Conservation (phyloP, 2,113 vertebrate genomes). For the Chaenocephalus aceratus region DNA sequence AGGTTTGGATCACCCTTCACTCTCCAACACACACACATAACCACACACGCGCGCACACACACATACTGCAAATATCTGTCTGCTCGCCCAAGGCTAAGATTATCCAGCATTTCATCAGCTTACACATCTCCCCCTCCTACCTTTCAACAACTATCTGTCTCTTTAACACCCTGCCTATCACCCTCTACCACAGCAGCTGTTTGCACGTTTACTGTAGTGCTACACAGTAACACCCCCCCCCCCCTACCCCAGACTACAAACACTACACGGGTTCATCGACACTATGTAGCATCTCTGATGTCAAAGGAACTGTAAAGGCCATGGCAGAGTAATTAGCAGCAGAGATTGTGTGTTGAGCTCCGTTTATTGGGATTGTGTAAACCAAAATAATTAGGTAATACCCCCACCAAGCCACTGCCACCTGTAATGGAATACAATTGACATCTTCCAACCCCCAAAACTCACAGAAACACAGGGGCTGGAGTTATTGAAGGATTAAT, state of each 20-base stretch:
- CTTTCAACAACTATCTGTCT: slow-evolving; percentile 68
- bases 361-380: slow-evolving; percentile 21
- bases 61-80: slow-evolving; percentile 40
- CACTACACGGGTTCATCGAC: slow-evolving; percentile 48
- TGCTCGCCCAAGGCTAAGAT: slow-evolving; percentile 65
- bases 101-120: slow-evolving; percentile 69
- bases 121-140: slow-evolving; percentile 58
- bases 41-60: not conserved
- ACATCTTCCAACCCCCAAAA: not conserved
- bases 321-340: slow-evolving; percentile 50
- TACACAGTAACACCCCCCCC: slow-evolving; percentile 18
- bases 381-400: slow-evolving; percentile 18
- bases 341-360: not conserved
- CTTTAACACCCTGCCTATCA: slow-evolving; percentile 70
- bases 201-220: slow-evolving; percentile 6
- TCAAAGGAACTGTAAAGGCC: slow-evolving; percentile 61
- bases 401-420: not conserved
- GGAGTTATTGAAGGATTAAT: slow-evolving; percentile 39
- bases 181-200: slow-evolving; percentile 63
- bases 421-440: no score
- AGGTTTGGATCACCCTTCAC: slow-evolving; percentile 40
- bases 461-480: slow-evolving; percentile 10
- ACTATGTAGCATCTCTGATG: slow-evolving; percentile 58
- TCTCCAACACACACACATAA: slow-evolving; percentile 6
- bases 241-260: slow-evolving; percentile 21